Evolutionary conservation across 2,113 vertebrate species (phyloP), one percentile per base, ranked within the genome.

Genomic region (Elanoides forficatus): DNA sequence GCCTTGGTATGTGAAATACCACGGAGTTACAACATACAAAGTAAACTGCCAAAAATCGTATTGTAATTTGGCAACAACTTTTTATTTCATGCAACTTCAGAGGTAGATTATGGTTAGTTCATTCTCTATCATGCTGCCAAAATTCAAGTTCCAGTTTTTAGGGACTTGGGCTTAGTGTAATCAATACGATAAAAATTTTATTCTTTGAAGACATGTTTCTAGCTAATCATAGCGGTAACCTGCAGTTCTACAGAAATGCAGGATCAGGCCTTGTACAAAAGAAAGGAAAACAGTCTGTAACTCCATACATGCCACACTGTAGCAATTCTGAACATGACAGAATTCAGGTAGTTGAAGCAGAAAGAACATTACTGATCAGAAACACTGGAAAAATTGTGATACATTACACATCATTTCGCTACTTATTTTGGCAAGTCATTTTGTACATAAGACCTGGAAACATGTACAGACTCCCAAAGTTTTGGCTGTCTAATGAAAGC

Each of bases 341-440:
- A 81, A 78, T 25, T n/a, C 55, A 74, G 8, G 16, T 2, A 42
- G 59, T 11, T 42, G 71, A 88, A 65, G 55, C 45, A 78, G 63
- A 73, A 88, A 74, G 38, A 75, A 9, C 30, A 74, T 50, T 71
- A 62, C n/a, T 19, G 7, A 30, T 16, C 6, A 73, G 47, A 83
- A 86, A n/a, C 25, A 34, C 15, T 19, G 12, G 10, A 62, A 79
- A 79, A 67, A 52, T 0, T 40, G 36, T 29, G 23, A 75, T 30
- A 70, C 13, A 10, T 13, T 48, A 40, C 19, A 14, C 9, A 58
- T 12, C 0, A 22, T 15, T 48, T 45, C 1, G 0, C 47, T 52
- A 25, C 50, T 67, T 42, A 58, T 15, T 75, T 75, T 27, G 52
- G 6, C 0, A 8, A 48, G 30, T 27, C 2, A 40, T 88, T 92